phyloP scores from a whole-genome alignment of 2,113 vertebrate species.

The Psilopsiagon aymara region DNA sequence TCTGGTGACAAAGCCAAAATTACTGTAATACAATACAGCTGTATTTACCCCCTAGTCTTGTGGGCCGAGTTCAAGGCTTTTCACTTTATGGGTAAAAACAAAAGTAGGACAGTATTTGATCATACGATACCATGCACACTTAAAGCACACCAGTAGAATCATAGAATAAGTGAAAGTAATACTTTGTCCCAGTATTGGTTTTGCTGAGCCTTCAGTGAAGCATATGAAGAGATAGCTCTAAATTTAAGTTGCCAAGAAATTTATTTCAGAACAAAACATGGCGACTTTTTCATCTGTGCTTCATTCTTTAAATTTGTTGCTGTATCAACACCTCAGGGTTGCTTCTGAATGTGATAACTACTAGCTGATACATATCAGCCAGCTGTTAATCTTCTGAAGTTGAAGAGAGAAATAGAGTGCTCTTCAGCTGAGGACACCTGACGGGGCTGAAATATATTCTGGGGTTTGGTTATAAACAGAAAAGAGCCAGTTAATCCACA shows the following conservation, averaged over 20 bases:
- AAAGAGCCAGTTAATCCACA: not conserved
- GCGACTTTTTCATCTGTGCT: not conserved
- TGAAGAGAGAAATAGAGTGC: not conserved
- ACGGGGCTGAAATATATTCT: not conserved
- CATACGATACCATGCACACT: accelerated
- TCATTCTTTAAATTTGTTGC: not conserved
- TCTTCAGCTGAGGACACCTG: not conserved
- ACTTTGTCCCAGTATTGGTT: not conserved
- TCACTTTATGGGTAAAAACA: not conserved
- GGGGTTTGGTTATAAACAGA: not conserved
- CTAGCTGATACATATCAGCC: not conserved
- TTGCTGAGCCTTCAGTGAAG: not conserved
- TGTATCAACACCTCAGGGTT: not conserved
- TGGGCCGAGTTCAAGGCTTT: constrained; percentile 6
- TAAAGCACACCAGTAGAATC: accelerated
- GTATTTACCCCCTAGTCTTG: constrained; percentile 20
- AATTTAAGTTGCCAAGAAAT: not conserved
- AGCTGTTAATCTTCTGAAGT: not conserved
- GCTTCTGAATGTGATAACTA: not conserved
- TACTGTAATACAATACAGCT: constrained; percentile 24
- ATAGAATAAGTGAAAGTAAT: not conserved
- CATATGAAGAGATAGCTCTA: not conserved
- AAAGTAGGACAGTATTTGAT: not conserved
- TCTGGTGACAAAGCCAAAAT: not conserved
- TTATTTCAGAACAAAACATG: not conserved